Base-by-base conservation (phyloP, 1,140 invertebrate genomes). In the Drosophila repletoides region DNA sequence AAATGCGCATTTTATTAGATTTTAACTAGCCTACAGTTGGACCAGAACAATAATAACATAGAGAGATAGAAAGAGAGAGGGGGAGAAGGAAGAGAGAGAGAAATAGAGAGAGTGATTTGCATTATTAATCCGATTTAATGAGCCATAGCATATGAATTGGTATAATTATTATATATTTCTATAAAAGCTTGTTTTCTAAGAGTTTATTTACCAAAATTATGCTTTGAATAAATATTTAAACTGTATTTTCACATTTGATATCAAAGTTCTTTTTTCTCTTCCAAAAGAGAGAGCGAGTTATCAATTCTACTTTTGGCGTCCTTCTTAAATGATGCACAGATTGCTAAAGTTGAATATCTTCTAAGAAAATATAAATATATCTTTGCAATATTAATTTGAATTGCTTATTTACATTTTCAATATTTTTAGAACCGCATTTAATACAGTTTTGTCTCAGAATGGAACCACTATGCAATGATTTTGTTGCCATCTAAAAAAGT, bases 1-100 rank as follows among this genome's bases (percentile, higher is more conserved):
- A 53, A 63, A 53, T 63, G 59, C 59, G 59, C 59, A 63, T 28
- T 63, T 63, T 14, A 34, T 41, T 41, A 26, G 5, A 28, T 21
- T 31, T 51, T 15, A 7, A 24, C 43, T 19, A 34, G 9, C 10
- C 19, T 5, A n/a, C n/a, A 3, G 24, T 12, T 14, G 12, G 41
- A 38, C 9, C n/a, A 15, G 15, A 14, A 12, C 3, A 10, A 48
- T 10, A 12, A 33, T 34, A 14, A 46, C 7, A 38, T 19, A 17
- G 14, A 38, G 49, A 10, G 34, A 26, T 21, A n/a, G 34, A 19
- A 3, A 7, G 49, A 19, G 34, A 10, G 4, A 38, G 22, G 9
- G 12, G 1, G 33, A 5, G 9, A 1, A 15, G 0, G 9, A 10
- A 0, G 15, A 12, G 22, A 2, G 34, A 26, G 22, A 3, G 14